phyloP scores from a whole-genome alignment of 2,797 vertebrate species.

The Caiman crocodilus region DNA sequence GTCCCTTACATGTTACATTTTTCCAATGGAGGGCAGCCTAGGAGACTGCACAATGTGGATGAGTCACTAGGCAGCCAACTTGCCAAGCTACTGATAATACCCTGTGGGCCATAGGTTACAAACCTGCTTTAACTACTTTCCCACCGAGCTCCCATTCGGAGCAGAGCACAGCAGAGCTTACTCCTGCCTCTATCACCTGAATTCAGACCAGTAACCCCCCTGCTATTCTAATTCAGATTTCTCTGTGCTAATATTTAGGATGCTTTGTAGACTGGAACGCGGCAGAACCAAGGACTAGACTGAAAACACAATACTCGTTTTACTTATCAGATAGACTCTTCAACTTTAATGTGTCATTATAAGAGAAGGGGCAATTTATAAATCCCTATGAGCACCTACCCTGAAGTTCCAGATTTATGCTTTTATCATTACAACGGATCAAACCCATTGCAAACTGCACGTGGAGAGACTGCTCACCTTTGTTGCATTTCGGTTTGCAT shows the following conservation, averaged over 20 bases:
- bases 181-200: neutral
- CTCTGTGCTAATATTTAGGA: neutral
- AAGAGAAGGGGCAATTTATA: neutral
- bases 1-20: no score
- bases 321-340: neutral
- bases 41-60: no score
- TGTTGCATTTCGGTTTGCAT: constrained; percentile 93
- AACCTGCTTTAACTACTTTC: no score
- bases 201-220: neutral
- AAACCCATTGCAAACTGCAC: neutral
- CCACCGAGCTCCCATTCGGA: no score
- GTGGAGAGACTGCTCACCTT: constrained; percentile 82
- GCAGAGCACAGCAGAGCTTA: neutral
- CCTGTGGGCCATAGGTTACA: no score
- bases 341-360: neutral
- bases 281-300: neutral
- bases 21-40: no score
- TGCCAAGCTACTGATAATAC: no score
- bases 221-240: no score
- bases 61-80: no score
- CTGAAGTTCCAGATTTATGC: neutral
- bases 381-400: neutral
- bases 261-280: neutral
- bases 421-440: neutral
- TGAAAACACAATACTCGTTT: neutral